Base-by-base conservation (phyloP, 1,140 invertebrate species). In the Scaptomyza hsui region DNA sequence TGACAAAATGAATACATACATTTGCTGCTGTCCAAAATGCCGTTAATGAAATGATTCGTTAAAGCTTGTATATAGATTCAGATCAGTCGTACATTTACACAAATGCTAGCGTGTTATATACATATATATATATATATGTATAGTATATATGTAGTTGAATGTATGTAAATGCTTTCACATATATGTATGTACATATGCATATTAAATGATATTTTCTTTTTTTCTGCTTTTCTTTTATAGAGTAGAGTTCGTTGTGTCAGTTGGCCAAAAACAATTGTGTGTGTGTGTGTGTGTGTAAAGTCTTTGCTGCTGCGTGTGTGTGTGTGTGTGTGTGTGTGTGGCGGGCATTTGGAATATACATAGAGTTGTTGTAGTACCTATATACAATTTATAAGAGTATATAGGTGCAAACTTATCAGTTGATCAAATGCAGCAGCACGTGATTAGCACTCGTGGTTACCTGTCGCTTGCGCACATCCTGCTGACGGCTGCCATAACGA, bases 401-500 rank as follows among this genome's bases (percentile, higher is more conserved):
- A 45, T 53, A 52, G 32, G 56, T 52, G 29, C 47, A 41, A 41
- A 35, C 73, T 61, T 88, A 88, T 91, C 72, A 88, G 63, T 88
- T 88, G 62, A 88, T 89, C 78, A 88, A 62, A 69, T 88, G 82
- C 72, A 88, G 68, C 57, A 88, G 72, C 71, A 88, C 82, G 18
- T 88, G 82, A 82, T 89, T 88, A 12, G 82, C 82, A 78, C 82
- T 88, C 72, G 82, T 89, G 19, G 82, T 88, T 93, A 94, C 94
- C 93, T 94, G 94, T 93, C 93, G 92, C 91, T 93, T 93, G 68
- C 94, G 92, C 89, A 93, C 92, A 89, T 94, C 93, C 81, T 94
- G 93, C 78, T 93, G 93, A 53, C 93, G 93, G 90, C 93, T 93
- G 47, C 94, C 94, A 68, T 94, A 94, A 45, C 94, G 92, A 91